Evolutionary conservation across 2,797 vertebrate species (phyloP).

Genomic region (Chiroxiphia lanceolata): DNA sequence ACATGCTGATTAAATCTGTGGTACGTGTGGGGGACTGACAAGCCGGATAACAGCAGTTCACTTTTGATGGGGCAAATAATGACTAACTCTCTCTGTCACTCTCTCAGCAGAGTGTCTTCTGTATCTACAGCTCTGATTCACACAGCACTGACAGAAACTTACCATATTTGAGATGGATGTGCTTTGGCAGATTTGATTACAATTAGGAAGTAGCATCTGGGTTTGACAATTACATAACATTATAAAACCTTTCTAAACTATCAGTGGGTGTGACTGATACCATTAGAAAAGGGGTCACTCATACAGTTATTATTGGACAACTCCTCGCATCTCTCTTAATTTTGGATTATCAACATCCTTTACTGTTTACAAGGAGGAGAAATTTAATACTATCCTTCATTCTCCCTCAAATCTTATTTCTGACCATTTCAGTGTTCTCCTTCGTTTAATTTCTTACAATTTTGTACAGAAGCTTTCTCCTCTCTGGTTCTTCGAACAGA

Average conservation of each 20-base stretch:
- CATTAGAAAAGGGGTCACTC: neutral
- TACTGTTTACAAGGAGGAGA: neutral
- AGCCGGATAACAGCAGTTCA: neutral
- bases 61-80: rapidly evolving
- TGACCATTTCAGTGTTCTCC: neutral
- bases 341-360: neutral
- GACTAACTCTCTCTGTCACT: neutral
- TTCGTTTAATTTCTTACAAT: neutral
- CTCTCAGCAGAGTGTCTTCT: neutral
- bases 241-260: neutral
- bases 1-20: rapidly evolving
- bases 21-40: neutral
- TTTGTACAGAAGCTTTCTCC: neutral
- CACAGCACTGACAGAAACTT: neutral
- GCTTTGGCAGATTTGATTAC: neutral
- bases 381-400: neutral
- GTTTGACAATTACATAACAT: neutral
- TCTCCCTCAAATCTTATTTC: neutral
- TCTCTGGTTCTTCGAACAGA: neutral
- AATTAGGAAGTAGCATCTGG: neutral
- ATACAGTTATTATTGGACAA: neutral
- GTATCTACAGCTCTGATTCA: neutral
- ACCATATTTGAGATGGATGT: rapidly evolving
- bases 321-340: neutral
- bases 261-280: neutral